Evolutionary conservation across 2,797 vertebrate genomes (phyloP), one percentile per base, ranked within the genome.

Genomic region (Xenentodon cancila): DNA sequence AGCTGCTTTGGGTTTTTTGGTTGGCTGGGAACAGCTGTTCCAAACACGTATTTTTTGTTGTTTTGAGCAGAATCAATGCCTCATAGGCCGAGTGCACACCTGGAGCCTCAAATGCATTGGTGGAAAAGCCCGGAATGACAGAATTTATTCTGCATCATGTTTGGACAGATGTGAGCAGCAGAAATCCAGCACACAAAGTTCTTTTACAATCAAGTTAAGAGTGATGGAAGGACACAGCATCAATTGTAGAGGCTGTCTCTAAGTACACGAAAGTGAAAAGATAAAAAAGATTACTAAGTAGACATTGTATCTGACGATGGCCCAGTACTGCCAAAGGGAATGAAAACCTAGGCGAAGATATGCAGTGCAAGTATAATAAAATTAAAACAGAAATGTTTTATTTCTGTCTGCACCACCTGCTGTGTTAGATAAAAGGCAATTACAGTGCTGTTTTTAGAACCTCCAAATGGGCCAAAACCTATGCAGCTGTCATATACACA

Each of bases 381-480:
- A 40, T 21, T 9, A 53, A 68, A 68, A 68, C 52, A 68, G 45
- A 51, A n/a, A 59, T 9, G 34, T 11, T 37, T 77, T 86, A 78
- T 80, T 85, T 82, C 57, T 79, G 76, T 64, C 9, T 69, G 49
- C 57, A 72, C 49, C 82, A 88, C 77, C 88, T 90, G 88, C 74
- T 81, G 73, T 37, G 56, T 44, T 68, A 80, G 75, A 85, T 88
- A 73, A 80, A 12, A 48, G 68, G 56, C 65, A 77, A 81, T 86
- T 79, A 79, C 7, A 12, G n/a, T 60, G 70, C 27, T 78, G 74
- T 73, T 85, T 77, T 73, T 65, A 77, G 71, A 83, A 66, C 37
- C 62, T 72, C 69, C 53, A 56, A 68, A 55, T 42, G 37, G 76
- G 64, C 70, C 57, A 15, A 27, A 53, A 20, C 50, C 68, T 64